Percentiles rank a stretch among this genome's conserved stretches.
Evolutionary conservation across 2,888 invertebrate genomes (phyloP).

Genomic region (Callinectes sapidus): DNA sequence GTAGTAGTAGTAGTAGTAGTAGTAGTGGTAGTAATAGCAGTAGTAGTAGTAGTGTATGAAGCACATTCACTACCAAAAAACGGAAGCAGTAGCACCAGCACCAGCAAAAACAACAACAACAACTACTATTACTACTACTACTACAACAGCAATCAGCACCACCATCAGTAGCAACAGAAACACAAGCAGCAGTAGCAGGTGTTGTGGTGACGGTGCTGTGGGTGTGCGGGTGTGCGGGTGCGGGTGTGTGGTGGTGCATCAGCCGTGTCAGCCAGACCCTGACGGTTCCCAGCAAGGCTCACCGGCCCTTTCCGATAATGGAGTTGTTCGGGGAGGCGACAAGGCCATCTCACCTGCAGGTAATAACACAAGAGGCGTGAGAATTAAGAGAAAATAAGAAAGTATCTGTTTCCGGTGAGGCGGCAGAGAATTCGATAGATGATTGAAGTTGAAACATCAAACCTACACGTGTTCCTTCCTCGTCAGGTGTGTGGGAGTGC

Average conservation of each 20-base stretch:
- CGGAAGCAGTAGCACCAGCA: not conserved
- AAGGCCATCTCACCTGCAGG: constrained; percentile 32
- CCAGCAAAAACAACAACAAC: not conserved
- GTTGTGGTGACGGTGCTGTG: not conserved
- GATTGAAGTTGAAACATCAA: constrained; percentile 55
- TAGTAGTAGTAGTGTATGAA: not conserved
- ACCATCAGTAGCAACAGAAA: not conserved
- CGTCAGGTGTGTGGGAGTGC: constrained; percentile 18
- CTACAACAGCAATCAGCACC: not conserved
- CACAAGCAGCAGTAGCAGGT: not conserved
- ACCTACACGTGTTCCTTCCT: not conserved
- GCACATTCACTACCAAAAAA: not conserved
- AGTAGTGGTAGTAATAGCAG: not conserved
- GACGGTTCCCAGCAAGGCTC: not conserved
- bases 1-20: constrained; percentile 11
- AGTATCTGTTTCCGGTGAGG: constrained; percentile 38
- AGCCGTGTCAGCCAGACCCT: not conserved
- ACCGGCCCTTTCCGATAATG: not conserved
- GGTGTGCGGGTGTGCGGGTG: not conserved
- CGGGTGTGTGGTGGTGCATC: too few relatives aligned
- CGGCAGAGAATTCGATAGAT: constrained; percentile 43
- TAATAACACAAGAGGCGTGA: constrained; percentile 43
- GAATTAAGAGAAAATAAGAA: constrained; percentile 52
- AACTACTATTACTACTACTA: too few relatives aligned
- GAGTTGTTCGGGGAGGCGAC: not conserved